These are phyloP conservation scores for Macrotrachela quadricornifera DNA, from an alignment of 1,140 invertebrate species.

Conservation along the genomic window DNA sequence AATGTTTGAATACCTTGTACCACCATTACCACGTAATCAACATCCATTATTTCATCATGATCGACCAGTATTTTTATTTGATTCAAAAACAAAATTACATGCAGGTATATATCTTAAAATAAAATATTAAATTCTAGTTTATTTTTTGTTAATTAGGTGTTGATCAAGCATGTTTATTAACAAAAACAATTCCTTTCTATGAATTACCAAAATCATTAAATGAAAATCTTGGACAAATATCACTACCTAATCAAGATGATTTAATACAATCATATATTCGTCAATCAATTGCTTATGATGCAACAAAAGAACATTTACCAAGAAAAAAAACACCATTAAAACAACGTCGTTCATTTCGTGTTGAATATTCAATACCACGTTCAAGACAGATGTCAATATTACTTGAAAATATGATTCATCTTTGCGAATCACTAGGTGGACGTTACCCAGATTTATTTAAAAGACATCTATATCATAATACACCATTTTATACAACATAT, in stretches of 20 bases:
- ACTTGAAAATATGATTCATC: too few relatives aligned
- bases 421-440: too few relatives aligned
- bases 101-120: neutral
- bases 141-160: neutral
- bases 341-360: neutral
- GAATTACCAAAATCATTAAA: neutral
- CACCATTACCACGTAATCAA: neutral
- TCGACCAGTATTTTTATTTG: neutral
- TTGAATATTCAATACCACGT: slow-evolving; percentile 2
- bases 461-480: too few relatives aligned
- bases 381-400: neutral
- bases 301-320: neutral
- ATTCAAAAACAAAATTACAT: neutral
- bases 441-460: too few relatives aligned
- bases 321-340: neutral
- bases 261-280: neutral
- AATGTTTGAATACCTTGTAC: slow-evolving; percentile 1
- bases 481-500: too few relatives aligned
- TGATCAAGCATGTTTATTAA: slow-evolving; percentile 8
- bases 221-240: neutral
- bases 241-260: neutral
- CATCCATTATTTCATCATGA: neutral
- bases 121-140: too few relatives aligned
- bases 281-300: slow-evolving; percentile 6
- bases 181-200: slow-evolving; percentile 1